Evolutionary conservation across 2,113 vertebrate species (phyloP), one percentile per base, ranked within the genome.

Genomic region (Athene cunicularia): DNA sequence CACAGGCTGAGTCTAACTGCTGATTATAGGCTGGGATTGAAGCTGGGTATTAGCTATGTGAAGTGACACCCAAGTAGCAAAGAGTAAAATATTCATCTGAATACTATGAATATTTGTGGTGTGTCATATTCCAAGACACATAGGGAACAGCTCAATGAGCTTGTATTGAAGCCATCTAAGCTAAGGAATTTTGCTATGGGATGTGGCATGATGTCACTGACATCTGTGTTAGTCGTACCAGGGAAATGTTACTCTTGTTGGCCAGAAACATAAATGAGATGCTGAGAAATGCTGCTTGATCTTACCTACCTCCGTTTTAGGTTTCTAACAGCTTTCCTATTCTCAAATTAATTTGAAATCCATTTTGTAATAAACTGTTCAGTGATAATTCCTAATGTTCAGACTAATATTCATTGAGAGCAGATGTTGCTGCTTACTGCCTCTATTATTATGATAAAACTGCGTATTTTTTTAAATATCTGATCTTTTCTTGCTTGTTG

Each of bases 341-440:
- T 95, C 86, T 80, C 84, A 96, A 95, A 95, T 95, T 21, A 80
- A 22, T 71, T 89, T 84, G 80, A 93, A 97, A 93, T 81, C 9
- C 8, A 30, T 86, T 81, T 84, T 94, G 39, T 73, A 94, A 95
- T 76, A 59, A 77, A 77, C 53, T 70, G 32, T 66, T 49, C 11
- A 41, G n/a, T 53, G 64, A 64, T 93, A 80, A 77, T 76, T 95
- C 86, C 49, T 60, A 80, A 80, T 23, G 24, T 86, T 93, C 47
- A 56, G 52, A 64, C 32, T 95, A 91, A 64, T 50, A 88, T 33
- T 32, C 37, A 23, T 55, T 73, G 70, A 76, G 16, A 62, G 80
- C 55, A 76, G 59, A 75, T 68, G 33, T 71, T 45, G 30, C 37
- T 63, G 24, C 18, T 79, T 80, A 66, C 41, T 80, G 50, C 74